phyloP scores from a whole-genome alignment of 2,797 vertebrate genomes.

The Pelobates cultripes region DNA sequence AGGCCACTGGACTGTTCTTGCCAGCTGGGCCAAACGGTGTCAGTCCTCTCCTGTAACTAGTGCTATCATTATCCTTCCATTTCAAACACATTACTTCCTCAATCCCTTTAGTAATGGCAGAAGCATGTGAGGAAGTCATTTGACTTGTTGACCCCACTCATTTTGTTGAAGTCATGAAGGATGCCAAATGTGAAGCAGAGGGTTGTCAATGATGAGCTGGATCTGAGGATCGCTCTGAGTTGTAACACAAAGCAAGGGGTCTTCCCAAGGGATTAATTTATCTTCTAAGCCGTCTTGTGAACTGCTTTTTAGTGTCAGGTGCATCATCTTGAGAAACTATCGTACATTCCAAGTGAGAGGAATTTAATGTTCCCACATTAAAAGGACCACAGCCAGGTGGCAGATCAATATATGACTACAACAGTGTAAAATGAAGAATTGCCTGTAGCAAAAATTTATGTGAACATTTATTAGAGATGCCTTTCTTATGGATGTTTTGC shows the following conservation, averaged over 20 bases:
- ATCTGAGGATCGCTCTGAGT: constrained; percentile 73
- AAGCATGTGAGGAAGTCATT: constrained; percentile 77
- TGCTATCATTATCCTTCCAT: constrained; percentile 56
- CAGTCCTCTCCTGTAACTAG: constrained; percentile 39
- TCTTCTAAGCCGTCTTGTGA: constrained; percentile 87
- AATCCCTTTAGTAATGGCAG: constrained; percentile 67
- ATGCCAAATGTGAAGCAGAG: constrained; percentile 83
- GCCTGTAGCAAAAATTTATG: constrained; percentile 78
- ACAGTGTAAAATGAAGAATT: constrained; percentile 91
- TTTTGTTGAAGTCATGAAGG: constrained; percentile 79
- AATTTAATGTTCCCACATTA: constrained; percentile 92
- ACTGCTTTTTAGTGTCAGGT: constrained; percentile 97
- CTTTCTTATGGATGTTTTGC: constrained; percentile 79
- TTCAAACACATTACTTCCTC: constrained; percentile 50
- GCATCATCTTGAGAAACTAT: constrained; percentile 97
- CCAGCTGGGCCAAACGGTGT: too few relatives aligned
- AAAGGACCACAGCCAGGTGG: constrained; percentile 86
- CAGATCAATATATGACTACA: constrained; percentile 73
- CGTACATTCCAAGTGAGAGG: constrained; percentile 93
- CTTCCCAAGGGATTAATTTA: constrained; percentile 83
- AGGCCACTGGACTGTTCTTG: too few relatives aligned
- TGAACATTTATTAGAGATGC: constrained; percentile 73
- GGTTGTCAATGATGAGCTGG: constrained; percentile 78
- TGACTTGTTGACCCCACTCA: constrained; percentile 77
- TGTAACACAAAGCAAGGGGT: constrained; percentile 77